Percentiles rank a stretch among this genome's conserved stretches.
Evolutionary conservation across 1,140 invertebrate genomes (phyloP).

Genomic region (Aphelenchoides fujianensis): DNA sequence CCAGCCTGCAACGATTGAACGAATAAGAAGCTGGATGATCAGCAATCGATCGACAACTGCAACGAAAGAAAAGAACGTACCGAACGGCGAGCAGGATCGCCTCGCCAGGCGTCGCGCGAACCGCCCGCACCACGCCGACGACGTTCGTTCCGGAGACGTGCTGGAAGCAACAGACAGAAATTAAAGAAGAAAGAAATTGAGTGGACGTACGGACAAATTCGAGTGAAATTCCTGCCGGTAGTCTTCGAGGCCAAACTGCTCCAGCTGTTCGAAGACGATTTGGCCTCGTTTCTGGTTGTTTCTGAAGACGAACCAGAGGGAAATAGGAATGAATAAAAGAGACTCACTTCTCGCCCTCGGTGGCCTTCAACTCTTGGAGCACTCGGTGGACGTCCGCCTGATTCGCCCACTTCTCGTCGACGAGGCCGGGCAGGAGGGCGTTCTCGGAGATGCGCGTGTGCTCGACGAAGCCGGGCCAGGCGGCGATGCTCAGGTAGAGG

Average conservation of each 20-base stretch:
- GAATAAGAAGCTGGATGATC: no score
- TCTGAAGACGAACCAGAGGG: neutral
- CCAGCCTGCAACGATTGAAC: no score
- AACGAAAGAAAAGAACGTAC: no score
- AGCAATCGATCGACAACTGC: no score
- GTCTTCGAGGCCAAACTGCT: neutral
- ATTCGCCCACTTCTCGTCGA: constrained; percentile 25
- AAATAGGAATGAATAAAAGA: no score
- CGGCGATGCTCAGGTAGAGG: neutral
- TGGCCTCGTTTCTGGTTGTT: neutral
- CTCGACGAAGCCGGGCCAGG: constrained; percentile 22
- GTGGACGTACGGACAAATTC: constrained; percentile 24
- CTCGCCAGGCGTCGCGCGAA: constrained; percentile 34
- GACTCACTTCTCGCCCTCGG: neutral
- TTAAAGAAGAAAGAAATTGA: no score
- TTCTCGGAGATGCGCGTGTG: constrained; percentile 33
- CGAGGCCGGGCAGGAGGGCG: constrained; percentile 28
- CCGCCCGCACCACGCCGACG: constrained; percentile 40
- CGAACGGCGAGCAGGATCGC: constrained; percentile 38
- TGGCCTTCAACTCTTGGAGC: neutral
- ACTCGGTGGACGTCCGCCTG: neutral
- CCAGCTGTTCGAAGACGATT: neutral
- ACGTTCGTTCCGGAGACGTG: constrained; percentile 25
- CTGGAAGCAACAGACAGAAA: no score
- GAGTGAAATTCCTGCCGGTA: neutral